Evolutionary conservation across 2,797 vertebrate species (phyloP).

Genomic region (Dicrostonyx torquatus): DNA sequence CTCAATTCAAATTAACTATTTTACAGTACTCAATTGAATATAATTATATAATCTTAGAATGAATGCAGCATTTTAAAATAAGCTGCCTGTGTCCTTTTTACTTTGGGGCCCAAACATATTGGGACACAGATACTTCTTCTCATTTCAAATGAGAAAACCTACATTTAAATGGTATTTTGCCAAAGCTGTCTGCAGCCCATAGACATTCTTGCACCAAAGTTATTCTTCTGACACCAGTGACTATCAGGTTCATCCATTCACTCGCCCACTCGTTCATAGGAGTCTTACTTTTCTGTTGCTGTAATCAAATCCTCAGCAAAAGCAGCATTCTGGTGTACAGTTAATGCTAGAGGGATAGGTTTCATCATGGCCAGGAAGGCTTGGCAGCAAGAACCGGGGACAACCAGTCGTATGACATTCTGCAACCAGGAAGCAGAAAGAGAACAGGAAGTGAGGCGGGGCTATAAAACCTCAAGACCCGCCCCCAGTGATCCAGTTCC

Average conservation of each 20-base stretch:
- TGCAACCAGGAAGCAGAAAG: background rate
- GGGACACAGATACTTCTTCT: background rate
- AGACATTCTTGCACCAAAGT: background rate
- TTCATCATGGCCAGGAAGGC: no score
- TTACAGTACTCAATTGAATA: background rate
- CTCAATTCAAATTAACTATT: background rate
- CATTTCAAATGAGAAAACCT: background rate
- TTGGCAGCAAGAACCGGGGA: no score
- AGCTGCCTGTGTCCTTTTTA: background rate
- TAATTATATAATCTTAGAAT: background rate
- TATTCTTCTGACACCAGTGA: background rate
- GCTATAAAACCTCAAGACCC: background rate
- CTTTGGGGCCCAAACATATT: background rate
- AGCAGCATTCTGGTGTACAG: background rate
- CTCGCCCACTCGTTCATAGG: background rate
- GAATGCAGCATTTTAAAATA: slow-evolving; percentile 24
- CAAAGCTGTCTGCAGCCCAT: background rate
- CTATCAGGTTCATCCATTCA: background rate
- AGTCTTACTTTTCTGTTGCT: background rate
- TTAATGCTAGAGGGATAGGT: background rate
- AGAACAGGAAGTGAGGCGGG: background rate
- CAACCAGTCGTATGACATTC: background rate
- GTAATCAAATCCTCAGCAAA: background rate
- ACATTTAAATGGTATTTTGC: background rate
- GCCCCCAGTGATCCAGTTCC: background rate